Base-by-base conservation (phyloP, 2,888 invertebrate genomes). In the Drosophila testacea region DNA sequence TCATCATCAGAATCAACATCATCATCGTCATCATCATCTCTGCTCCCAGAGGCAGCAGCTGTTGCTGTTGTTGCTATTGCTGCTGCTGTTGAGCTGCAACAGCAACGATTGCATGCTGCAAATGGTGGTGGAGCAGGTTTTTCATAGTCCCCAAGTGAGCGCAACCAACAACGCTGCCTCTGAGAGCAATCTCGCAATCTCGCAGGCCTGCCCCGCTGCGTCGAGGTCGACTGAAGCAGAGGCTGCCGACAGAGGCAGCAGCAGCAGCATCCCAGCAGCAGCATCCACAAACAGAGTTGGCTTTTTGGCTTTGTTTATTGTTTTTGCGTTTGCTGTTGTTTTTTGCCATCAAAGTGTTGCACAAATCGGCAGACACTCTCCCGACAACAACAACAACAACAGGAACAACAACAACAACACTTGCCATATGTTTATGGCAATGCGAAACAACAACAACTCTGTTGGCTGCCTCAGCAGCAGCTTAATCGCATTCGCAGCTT, bases 41-140 rank as follows among this genome's bases (percentile, higher is more conserved):
- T 54, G 62, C 78, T 64, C 27, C 64, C 67, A 69, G 22, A 46
- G 54, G 66, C 61, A 55, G 76, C 65, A 59, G 42, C 50, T 46
- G 50, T 60, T 57, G 61, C 44, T 68, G 64, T 52, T 51, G 70
- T 39, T 64, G 50, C 60, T 52, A 59, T 44, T 71, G 64, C 50
- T 55, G 70, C 46, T 67, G 73, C 63, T 78, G 69, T 57, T 67
- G 67, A 77, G 75, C 55, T 77, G 79, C 55, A 69, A 27, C 16
- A 16, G 16, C 55, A 56, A 56, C 55, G 70, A 72, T 69, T 86
- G 85, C 80, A 83, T 63, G 74, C 81, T 85, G 86, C 79, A 83
- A 84, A 83, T 88, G 83, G 81, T 89, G 89, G 85, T 85, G 85
- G 76, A 85, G 83, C 85, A 81, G 88, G 82, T 86, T 80, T 83